These are phyloP conservation scores for Callosobruchus maculatus DNA, from an alignment of 2,888 invertebrate species.

Conservation along the genomic window DNA sequence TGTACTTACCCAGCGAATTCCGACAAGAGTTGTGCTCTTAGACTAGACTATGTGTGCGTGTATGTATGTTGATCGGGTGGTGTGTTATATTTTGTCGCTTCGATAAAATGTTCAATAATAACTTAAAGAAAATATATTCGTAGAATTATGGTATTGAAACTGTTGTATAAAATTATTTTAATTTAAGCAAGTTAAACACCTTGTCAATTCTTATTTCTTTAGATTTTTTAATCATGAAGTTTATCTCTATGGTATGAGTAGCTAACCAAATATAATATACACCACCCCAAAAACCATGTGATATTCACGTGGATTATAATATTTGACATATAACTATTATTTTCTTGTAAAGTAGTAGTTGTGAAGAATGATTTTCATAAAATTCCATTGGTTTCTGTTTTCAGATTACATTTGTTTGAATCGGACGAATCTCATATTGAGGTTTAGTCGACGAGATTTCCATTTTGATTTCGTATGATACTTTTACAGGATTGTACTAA, in stretches of 20 bases:
- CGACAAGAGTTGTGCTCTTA: conserved; percentile 30
- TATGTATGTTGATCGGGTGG: background rate
- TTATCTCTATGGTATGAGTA: too few relatives aligned
- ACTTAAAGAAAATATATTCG: too few relatives aligned
- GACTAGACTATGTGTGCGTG: background rate
- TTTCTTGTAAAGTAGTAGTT: conserved; percentile 3
- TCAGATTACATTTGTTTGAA: background rate
- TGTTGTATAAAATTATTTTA: too few relatives aligned
- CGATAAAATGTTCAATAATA: too few relatives aligned
- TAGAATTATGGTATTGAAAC: too few relatives aligned
- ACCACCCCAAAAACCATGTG: background rate
- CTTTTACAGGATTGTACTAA: background rate
- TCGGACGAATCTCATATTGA: conserved; percentile 39
- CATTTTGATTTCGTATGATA: background rate
- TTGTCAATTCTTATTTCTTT: too few relatives aligned
- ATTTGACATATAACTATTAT: background rate
- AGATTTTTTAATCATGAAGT: too few relatives aligned
- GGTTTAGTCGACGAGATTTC: conserved; percentile 19
- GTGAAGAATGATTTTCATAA: conserved; percentile 14
- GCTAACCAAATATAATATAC: conserved; percentile 1
- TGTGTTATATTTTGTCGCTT: background rate
- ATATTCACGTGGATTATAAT: background rate
- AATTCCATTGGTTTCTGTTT: conserved; percentile 8
- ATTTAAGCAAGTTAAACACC: too few relatives aligned
- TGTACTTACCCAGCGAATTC: conserved; percentile 65